Percentiles rank a stretch among this genome's conserved stretches.
Evolutionary conservation across 2,888 invertebrate genomes (phyloP).

Genomic region (Rhingia rostrata): DNA sequence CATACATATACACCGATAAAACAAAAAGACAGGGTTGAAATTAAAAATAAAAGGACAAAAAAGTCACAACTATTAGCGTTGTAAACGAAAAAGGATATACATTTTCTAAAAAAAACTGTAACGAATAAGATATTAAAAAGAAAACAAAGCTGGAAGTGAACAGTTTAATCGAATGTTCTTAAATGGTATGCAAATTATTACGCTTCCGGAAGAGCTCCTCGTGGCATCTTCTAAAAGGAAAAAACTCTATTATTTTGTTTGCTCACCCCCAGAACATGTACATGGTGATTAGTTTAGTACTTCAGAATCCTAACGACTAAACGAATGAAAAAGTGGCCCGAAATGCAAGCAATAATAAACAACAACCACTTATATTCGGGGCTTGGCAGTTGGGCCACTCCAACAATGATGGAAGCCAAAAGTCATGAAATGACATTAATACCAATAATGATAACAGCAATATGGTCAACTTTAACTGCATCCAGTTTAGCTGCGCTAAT

Average conservation of each 20-base stretch:
- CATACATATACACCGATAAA: slow-evolving; percentile 3
- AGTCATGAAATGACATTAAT: too few species aligned
- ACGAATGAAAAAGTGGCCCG: not conserved
- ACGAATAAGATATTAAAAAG: slow-evolving; percentile 7
- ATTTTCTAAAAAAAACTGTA: not conserved
- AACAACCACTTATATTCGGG: too few species aligned
- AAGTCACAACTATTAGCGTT: slow-evolving; percentile 41
- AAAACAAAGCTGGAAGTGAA: slow-evolving; percentile 17
- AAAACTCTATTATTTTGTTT: not conserved
- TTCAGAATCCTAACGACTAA: too few species aligned
- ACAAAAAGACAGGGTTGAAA: slow-evolving; percentile 7
- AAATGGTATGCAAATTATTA: slow-evolving; percentile 10
- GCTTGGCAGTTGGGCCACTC: too few species aligned
- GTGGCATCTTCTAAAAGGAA: not conserved
- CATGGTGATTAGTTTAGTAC: too few species aligned
- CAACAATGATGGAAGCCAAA: too few species aligned
- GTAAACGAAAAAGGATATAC: slow-evolving; percentile 26
- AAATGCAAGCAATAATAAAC: not conserved
- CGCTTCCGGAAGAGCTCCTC: slow-evolving; percentile 21
- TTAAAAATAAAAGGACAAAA: slow-evolving; percentile 30
- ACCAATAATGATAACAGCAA: too few species aligned
- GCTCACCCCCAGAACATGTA: too few species aligned
- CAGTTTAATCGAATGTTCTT: slow-evolving; percentile 46
- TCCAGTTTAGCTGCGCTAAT: too few species aligned
- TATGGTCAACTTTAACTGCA: too few species aligned